Conservation (phyloP, 2,888 invertebrate genomes). For the Drosophila fungiperda region DNA sequence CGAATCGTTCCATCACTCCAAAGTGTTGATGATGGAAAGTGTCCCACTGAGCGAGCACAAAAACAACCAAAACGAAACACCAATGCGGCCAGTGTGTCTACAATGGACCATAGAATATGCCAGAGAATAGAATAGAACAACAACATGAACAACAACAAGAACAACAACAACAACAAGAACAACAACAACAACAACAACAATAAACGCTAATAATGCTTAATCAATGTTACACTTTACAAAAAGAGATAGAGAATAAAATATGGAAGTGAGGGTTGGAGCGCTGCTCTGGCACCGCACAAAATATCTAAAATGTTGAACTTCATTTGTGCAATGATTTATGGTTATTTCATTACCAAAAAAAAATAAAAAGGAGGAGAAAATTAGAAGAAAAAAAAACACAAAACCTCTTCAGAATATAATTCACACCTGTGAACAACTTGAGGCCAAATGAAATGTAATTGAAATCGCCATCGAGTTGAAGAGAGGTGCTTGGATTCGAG, state of each 20-base stretch:
- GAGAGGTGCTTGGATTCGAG: conserved; percentile 13
- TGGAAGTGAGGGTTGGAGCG: conserved; percentile 34
- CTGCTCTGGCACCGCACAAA: conserved; percentile 18
- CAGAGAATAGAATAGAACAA: conserved; percentile 46
- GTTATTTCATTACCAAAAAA: conserved; percentile 64
- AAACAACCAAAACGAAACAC: conserved; percentile 37
- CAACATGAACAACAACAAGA: conserved; percentile 58
- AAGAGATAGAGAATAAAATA: conserved; percentile 47
- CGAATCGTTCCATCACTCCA: conserved; percentile 75
- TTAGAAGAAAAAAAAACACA: background rate
- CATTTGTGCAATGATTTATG: conserved; percentile 77
- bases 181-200: conserved; percentile 63
- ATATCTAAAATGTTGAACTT: conserved; percentile 55
- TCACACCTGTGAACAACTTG: conserved; percentile 75
- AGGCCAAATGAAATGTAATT: conserved; percentile 67
- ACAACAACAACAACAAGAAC: too few relatives aligned
- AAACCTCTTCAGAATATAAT: conserved; percentile 47
- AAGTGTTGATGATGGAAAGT: conserved; percentile 78
- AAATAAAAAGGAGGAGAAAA: conserved; percentile 19
- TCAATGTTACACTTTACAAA: conserved; percentile 83
- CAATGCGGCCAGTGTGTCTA: conserved; percentile 49
- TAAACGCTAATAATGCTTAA: conserved; percentile 82
- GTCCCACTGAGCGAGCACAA: conserved; percentile 74
- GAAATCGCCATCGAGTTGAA: conserved; percentile 43
- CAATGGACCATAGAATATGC: conserved; percentile 44